Base-by-base conservation (phyloP, 2,113 vertebrate species). In the Rhynchomys soricoides region DNA sequence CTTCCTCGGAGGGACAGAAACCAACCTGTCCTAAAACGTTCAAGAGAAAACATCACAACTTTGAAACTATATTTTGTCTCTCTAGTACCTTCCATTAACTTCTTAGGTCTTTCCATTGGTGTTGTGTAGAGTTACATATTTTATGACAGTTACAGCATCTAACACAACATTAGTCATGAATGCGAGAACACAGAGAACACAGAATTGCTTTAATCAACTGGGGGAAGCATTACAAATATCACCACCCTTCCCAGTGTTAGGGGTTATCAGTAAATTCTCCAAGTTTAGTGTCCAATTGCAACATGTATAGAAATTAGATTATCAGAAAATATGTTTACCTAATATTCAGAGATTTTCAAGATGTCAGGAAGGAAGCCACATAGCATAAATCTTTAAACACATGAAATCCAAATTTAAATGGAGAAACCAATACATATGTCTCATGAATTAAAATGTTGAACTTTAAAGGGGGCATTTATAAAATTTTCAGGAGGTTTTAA, bases 381-480 rank as follows among this genome's bases (percentile, higher is more conserved):
- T 89, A 79, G 92, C 81, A 97, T 73, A 94, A 98, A 86, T 50
- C 71, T 96, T 97, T 95, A 94, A 93, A 93, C 12, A 70, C 89
- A 95, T 13, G 22, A 78, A 57, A 87, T 88, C 17, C 68, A 94
- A 92, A 89, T 94, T 96, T 83, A 96, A 55, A 7, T 93, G 68
- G 86, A 97, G 70, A 97, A 97, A 97, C 86, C 88, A 9, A n/a
- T 83, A 96, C 90, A 91, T 97, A 8, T 89, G 68, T 97, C 78
- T 3, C n/a, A 79, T 74, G n/a, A 81, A n/a, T 73, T 52, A 71
- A 59, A 74, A 24, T 45, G 50, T 34, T 75, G 11, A 87, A 78
- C 1, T 48, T 57, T 52, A n/a, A 45, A 57, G 37, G n/a, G 22
- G 37, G 70, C 7, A 26, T 31, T 79, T 50, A 74, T 2, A 70